Evolutionary conservation across 2,797 vertebrate species (phyloP).

Genomic region (Pseudocheirus occidentalis): DNA sequence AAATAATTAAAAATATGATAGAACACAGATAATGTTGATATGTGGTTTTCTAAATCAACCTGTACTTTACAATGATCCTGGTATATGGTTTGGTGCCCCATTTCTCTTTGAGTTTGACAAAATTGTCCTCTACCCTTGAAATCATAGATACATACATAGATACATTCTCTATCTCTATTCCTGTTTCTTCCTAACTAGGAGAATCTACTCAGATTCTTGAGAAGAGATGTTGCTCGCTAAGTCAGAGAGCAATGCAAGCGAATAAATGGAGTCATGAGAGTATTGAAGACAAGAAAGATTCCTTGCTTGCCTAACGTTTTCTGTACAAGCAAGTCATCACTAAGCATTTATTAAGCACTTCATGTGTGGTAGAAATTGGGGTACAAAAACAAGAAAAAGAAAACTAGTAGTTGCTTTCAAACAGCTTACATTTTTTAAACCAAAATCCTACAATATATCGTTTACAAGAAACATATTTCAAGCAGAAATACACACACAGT

Average conservation of each 20-base stretch:
- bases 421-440: not conserved
- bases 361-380: not conserved
- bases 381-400: not conserved
- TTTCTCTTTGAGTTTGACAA: not conserved
- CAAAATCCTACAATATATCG: too few relatives aligned
- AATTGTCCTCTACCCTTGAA: not conserved
- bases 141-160: not conserved
- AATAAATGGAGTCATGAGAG: not conserved
- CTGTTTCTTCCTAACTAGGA: not conserved
- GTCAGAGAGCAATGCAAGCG: not conserved
- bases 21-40: not conserved
- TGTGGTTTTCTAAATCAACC: not conserved
- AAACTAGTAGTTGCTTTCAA: not conserved
- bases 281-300: not conserved
- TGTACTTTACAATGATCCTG: not conserved
- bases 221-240: not conserved
- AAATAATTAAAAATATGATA: not conserved
- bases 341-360: not conserved
- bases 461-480: too few relatives aligned
- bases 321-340: not conserved
- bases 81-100: not conserved
- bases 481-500: too few relatives aligned
- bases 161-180: not conserved
- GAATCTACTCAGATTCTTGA: not conserved
- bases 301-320: not conserved